phyloP scores from a whole-genome alignment of 2,797 vertebrate species.

The Potorous gilbertii region DNA sequence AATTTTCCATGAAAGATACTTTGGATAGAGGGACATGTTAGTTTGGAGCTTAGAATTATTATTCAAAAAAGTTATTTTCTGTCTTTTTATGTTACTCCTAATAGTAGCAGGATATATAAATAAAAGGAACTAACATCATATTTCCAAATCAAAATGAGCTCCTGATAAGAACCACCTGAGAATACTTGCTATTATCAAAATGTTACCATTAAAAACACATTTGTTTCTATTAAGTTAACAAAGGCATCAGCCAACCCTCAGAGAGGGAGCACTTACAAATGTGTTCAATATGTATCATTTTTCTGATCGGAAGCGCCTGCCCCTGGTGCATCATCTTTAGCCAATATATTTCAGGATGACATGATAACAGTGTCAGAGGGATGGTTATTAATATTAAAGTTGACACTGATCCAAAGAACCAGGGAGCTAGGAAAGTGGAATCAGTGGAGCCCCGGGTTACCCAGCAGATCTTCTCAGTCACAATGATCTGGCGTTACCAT shows the following conservation, averaged over 20 bases:
- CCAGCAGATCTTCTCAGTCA: rapidly evolving
- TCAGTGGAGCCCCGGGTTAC: not conserved
- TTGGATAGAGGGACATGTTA: too few species aligned
- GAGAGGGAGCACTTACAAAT: constrained; percentile 5
- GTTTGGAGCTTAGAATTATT: rapidly evolving
- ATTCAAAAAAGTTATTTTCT: not conserved
- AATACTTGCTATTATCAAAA: not conserved
- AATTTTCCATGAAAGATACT: not conserved
- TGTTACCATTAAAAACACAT: not conserved
- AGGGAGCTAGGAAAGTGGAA: not conserved
- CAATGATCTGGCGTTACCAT: rapidly evolving
- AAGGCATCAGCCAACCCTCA: not conserved
- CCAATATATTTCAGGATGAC: constrained; percentile 20
- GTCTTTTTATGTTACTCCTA: too few species aligned
- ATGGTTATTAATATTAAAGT: not conserved
- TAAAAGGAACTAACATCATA: not conserved
- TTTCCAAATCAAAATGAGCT: not conserved
- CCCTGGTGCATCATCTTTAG: constrained; percentile 13
- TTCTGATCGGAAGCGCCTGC: constrained; percentile 9
- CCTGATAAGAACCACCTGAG: not conserved
- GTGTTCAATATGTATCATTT: constrained; percentile 26
- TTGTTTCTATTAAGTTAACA: not conserved
- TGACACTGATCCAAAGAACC: constrained; percentile 35
- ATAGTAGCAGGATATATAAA: rapidly evolving
- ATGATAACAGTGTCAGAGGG: constrained; percentile 21